A percentile compares a stretch with the other conserved stretches of the same genome.
Conservation (phyloP, 2,888 invertebrate genomes). For the Acrocyrtus sp. region DNA sequence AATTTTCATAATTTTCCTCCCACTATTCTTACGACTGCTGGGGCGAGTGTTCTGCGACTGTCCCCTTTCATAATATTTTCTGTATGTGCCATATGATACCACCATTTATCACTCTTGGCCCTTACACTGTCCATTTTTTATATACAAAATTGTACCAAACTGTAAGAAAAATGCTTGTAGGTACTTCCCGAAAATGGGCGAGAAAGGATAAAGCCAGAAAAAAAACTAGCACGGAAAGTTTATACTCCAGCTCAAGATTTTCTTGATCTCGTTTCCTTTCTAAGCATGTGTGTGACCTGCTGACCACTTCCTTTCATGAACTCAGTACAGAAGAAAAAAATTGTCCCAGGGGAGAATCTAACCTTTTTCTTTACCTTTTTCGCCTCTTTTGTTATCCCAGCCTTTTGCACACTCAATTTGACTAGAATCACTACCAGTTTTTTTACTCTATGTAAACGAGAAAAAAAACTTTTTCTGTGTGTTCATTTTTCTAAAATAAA, state of each 20-base stretch:
- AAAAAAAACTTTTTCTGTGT: background rate
- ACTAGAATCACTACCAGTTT: too few relatives aligned
- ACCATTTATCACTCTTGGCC: constrained; percentile 37
- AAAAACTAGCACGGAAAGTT: background rate
- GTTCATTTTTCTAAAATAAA: background rate
- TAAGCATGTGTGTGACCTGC: constrained; percentile 11
- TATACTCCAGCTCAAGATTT: background rate
- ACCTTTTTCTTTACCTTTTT: background rate
- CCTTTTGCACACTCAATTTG: constrained; percentile 3
- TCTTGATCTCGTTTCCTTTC: too few relatives aligned
- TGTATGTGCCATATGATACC: constrained; percentile 37
- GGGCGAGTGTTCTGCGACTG: too few relatives aligned
- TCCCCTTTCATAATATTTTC: too few relatives aligned
- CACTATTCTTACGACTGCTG: too few relatives aligned
- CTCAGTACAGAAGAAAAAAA: background rate
- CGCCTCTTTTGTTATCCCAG: background rate
- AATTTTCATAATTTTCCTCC: too few relatives aligned
- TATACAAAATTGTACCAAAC: too few relatives aligned
- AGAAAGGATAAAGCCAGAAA: background rate
- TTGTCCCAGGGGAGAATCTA: background rate
- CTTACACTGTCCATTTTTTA: background rate
- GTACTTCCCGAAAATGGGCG: background rate
- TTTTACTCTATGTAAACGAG: background rate
- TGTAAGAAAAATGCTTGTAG: background rate
- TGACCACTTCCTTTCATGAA: constrained; percentile 33